Evolutionary conservation across 2,797 vertebrate genomes (phyloP), one percentile per base, ranked within the genome.

Genomic region (Discoglossus pictus): DNA sequence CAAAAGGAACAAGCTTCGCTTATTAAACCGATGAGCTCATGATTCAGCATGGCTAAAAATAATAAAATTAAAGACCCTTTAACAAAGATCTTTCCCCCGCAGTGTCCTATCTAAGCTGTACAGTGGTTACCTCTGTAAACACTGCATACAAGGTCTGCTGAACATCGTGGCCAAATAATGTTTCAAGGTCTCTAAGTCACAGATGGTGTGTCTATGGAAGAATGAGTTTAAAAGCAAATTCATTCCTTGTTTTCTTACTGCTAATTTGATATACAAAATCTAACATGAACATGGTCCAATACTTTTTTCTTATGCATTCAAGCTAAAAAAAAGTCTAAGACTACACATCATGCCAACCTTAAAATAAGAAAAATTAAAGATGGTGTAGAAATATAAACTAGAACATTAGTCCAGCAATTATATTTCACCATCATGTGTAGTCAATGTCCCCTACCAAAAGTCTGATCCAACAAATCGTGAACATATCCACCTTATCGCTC

Each of bases 141-240:
- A 25, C 74, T 54, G 1, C 50, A 44, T 3, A 36, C 72, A 75
- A 69, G 75, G 65, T 73, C 75, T 72, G 64, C 27, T 80, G 76
- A 79, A 68, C 59, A 63, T 24, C 39, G 65, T 48, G 35, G 75
- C 70, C 59, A 72, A 47, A 73, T n/a, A n/a, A n/a, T n/a, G 75
- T 86, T 88, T 84, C 74, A 61, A 86, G 84, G 85, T 87, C 56
- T 75, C 50, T 34, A 1, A 12, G 21, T 72, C 72, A 77, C 39
- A 67, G 64, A 65, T 36, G 76, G 78, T 77, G 84, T 86, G 79
- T 82, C 83, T 73, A 81, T 84, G 84, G 78, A 89, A 89, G 88
- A 79, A 73, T 39, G 63, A 72, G 68, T 80, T 79, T 82, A 84
- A 80, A 81, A 87, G 62, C 80, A 80, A 89, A 82, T 78, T 79